Evolutionary conservation across 2,113 vertebrate genomes (phyloP), one percentile per base, ranked within the genome.

Genomic region (Sorex fumeus): DNA sequence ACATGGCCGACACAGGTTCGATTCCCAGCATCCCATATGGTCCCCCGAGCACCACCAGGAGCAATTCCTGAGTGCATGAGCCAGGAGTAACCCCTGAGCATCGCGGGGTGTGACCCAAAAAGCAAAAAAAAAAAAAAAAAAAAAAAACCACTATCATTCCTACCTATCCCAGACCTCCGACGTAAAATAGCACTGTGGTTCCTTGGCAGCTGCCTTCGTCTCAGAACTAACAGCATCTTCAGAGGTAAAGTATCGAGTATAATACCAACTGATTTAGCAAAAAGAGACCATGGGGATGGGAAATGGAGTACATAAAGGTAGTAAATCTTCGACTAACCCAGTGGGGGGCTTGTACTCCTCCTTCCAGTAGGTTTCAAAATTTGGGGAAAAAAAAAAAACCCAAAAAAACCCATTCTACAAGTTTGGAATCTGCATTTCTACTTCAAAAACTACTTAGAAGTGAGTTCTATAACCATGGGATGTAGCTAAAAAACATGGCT

Each of bases 341-440:
- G 19, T 6, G 18, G 18, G 23, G 57, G 18, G 57, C 57, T 60
- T 43, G 40, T 28, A 32, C 40, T 30, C 32, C 12, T 16, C 76
- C 66, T 84, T 83, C 76, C 36, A 87, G 84, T 27, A 45, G 60
- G 19, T 57, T 76, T 75, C 40, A 11, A 86, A 30, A 11, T 70
- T 23, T 36, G 27, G 6, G 36, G 19, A 30, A 28, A 82, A 90
- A 93, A 93, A 4, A 0, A 93, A 93, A 4, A 0, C 3, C 64
- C 70, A 92, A n/a, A n/a, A 93, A 93, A 4, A 0, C 3, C 64
- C 70, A 92, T 84, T 36, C 27, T 45, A 28, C 21, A 75, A 84
- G n/a, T 32, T 89, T 71, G 57, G 28, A 91, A 71, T 80, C 2
- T 84, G 67, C 16, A 91, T n/a, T 69, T 91, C 21, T 50, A 84